These are phyloP conservation scores for Bradynema listronoti DNA, from an alignment of 1,140 invertebrate species.

Conservation along the genomic window DNA sequence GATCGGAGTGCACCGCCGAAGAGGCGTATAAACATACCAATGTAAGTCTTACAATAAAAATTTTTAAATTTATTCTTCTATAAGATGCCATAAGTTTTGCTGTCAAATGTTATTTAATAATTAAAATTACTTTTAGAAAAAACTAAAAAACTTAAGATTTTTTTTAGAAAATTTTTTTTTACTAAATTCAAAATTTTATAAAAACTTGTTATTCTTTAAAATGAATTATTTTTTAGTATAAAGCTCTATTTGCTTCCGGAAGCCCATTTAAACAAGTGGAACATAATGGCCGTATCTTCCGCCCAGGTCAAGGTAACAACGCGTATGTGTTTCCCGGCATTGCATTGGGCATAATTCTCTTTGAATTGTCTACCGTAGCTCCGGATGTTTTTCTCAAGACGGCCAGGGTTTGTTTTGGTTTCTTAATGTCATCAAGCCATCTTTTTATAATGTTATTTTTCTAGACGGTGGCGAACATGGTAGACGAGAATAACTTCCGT, in stretches of 20 bases:
- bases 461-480: conserved; percentile 69
- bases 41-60: conserved; percentile 62
- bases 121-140: too few species aligned
- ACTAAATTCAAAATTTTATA: too few species aligned
- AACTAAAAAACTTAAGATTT: too few species aligned
- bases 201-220: too few species aligned
- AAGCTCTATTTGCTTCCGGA: conserved; percentile 80
- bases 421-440: too few species aligned
- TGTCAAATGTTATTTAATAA: too few species aligned
- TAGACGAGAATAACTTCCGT: conserved; percentile 72
- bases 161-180: too few species aligned
- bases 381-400: conserved; percentile 83
- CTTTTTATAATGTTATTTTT: too few species aligned
- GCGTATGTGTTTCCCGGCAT: conserved; percentile 94
- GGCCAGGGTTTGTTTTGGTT: too few species aligned
- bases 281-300: conserved; percentile 71
- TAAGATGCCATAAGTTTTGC: too few species aligned
- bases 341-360: conserved; percentile 74
- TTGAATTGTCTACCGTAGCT: conserved; percentile 75
- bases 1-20: conserved; percentile 91
- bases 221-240: conserved; percentile 65
- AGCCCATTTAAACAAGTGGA: conserved; percentile 79
- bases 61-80: not conserved
- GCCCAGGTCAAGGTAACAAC: conserved; percentile 89
- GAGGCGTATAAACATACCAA: conserved; percentile 78